Base-by-base conservation (phyloP, 2,113 vertebrate species). In the Urocitellus parryii region DNA sequence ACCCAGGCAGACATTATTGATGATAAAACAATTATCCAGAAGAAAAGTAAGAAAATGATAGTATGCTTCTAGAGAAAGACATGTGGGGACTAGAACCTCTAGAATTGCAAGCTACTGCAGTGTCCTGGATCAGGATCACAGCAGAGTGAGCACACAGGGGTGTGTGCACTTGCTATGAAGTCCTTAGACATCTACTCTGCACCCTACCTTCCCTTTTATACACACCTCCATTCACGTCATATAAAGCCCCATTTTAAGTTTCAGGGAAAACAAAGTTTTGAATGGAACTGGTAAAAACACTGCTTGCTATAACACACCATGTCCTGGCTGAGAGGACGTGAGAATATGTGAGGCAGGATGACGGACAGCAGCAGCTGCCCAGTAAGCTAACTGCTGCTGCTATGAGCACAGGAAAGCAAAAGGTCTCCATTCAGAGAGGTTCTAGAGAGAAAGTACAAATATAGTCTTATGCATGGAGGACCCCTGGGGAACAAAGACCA, bases 191-290 rank as follows among this genome's bases (percentile, higher is more conserved):
- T 45, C 39, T 13, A 27, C 8, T 37, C 45, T 37, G 37, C 9
- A 42, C 65, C 53, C 53, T 42, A 12, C 0, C 4, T 91, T 88
- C 42, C n/a, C 29, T 42, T 70, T 37, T 45, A 32, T 10, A 32
- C 56, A 68, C 3, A 27, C 3, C 39, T 70, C 42, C 45, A 11
- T 24, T 32, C 45, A 61, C 2, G 4, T 48, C 16, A 29, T 5
- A 14, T 53, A 58, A 95, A 96, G 70, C 27, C 67, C 27, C 22
- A 14, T n/a, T 86, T 86, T 53, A 61, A 7, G 61, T 17, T 87
- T 53, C 51, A 81, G 5, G n/a, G 76, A 78, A 86, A 78, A 37
- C 74, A 37, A 81, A 67, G 24, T 58, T 22, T 39, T 65, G 51
- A 51, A 34, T 34, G 83, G 80, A 92, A 58, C 37, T 32, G 37